Evolutionary conservation across 92 coral and sea anemone genomes (phyloP).

Genomic region (Blastomussa wellsi): DNA sequence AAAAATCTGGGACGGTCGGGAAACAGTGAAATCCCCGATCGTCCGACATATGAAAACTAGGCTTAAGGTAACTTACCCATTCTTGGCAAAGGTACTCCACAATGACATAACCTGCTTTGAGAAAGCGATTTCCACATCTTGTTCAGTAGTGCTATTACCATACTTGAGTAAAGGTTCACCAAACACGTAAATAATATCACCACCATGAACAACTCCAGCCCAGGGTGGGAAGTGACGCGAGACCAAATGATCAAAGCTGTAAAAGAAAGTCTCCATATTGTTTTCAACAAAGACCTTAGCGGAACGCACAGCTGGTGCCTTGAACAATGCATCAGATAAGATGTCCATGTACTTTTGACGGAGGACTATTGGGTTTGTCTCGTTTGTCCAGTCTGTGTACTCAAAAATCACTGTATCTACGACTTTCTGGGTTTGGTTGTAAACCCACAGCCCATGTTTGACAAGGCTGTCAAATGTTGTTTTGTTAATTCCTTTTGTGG

Average conservation of each 20-base stretch:
- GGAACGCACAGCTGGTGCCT: slow-evolving; percentile 53
- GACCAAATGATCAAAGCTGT: slow-evolving; percentile 26
- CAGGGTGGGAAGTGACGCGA: background rate
- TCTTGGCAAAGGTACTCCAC: slow-evolving; percentile 48
- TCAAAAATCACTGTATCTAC: slow-evolving; percentile 24
- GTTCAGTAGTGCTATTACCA: background rate
- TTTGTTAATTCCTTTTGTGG: slow-evolving; percentile 44
- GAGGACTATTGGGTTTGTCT: slow-evolving; percentile 1
- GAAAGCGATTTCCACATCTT: slow-evolving; percentile 19
- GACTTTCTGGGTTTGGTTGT: slow-evolving; percentile 40
- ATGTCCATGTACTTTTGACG: slow-evolving; percentile 45
- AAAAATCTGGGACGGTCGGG: too few relatives aligned
- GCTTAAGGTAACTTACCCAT: slow-evolving; percentile 45
- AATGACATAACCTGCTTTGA: slow-evolving; percentile 11
- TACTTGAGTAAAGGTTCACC: slow-evolving; percentile 1
- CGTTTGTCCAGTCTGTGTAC: slow-evolving; percentile 59
- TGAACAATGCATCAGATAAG: slow-evolving; percentile 27
- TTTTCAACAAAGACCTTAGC: slow-evolving; percentile 38
- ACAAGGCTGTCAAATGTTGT: slow-evolving; percentile 39
- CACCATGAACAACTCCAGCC: slow-evolving; percentile 29
- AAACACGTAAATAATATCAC: slow-evolving; percentile 29
- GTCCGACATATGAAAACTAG: too few relatives aligned
- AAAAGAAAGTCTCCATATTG: slow-evolving; percentile 18
- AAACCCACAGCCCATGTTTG: slow-evolving; percentile 19
- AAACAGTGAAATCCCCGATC: too few relatives aligned